Evolutionary conservation across 2,113 vertebrate species (phyloP).

Genomic region (Heptranchias perlo): DNA sequence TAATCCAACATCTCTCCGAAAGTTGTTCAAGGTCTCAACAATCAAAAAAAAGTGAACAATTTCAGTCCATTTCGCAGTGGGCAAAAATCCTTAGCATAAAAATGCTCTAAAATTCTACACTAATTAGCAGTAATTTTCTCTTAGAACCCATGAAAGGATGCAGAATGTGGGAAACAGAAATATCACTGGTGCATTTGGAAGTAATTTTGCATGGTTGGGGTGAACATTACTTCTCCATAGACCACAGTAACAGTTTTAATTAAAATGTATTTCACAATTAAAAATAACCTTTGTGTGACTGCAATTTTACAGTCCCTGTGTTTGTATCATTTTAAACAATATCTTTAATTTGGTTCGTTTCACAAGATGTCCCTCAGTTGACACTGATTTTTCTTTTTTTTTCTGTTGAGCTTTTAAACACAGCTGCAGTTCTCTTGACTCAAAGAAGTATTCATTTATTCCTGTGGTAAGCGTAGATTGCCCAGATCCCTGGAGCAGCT

Average conservation of each 20-base stretch:
- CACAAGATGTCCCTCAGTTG: not conserved
- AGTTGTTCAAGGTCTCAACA: not conserved
- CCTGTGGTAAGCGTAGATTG: not conserved
- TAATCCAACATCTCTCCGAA: not conserved
- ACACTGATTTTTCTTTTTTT: not conserved
- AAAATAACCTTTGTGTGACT: not conserved
- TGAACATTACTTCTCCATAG: not conserved
- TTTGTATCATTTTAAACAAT: not conserved
- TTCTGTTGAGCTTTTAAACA: not conserved
- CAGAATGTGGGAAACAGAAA: not conserved
- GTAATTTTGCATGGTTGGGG: not conserved
- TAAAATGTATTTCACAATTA: not conserved
- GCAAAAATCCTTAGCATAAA: not conserved
- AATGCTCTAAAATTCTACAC: not conserved
- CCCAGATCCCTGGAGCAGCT: not conserved
- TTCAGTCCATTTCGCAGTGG: not conserved
- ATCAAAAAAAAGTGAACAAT: not conserved
- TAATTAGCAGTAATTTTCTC: not conserved
- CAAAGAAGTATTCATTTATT: not conserved
- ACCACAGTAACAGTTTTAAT: not conserved
- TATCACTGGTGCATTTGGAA: not conserved
- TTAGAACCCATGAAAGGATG: not conserved
- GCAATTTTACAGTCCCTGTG: not conserved
- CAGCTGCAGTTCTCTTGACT: not conserved
- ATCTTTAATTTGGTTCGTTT: not conserved